phyloP scores from a whole-genome alignment of 2,888 invertebrate species.

The Rhingia campestris region DNA sequence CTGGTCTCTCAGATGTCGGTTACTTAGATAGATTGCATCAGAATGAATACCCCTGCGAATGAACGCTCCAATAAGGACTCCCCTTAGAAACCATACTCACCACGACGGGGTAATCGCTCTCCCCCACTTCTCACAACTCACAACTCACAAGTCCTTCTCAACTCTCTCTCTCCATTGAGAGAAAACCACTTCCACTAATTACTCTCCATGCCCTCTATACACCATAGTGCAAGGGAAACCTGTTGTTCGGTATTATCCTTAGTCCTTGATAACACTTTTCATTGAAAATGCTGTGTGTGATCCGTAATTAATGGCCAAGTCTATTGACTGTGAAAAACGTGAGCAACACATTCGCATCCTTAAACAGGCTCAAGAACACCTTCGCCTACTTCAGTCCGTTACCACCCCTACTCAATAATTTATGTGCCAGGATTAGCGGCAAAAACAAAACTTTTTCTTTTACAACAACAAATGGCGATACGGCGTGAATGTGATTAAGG shows the following conservation, averaged over 20 bases:
- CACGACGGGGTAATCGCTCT: slow-evolving; percentile 12
- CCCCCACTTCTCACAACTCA: slow-evolving; percentile 3
- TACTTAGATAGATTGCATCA: no score
- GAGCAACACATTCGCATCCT: slow-evolving; percentile 21
- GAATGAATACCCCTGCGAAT: no score
- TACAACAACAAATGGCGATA: slow-evolving; percentile 42
- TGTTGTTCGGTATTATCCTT: slow-evolving; percentile 31
- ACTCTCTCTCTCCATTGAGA: neutral
- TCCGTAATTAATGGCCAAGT: slow-evolving; percentile 38
- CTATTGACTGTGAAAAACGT: slow-evolving; percentile 56
- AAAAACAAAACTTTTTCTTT: slow-evolving; percentile 37
- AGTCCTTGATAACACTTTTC: slow-evolving; percentile 28
- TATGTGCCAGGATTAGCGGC: slow-evolving; percentile 53
- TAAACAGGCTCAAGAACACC: slow-evolving; percentile 1
- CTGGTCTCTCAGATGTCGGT: no score
- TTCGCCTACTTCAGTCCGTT: slow-evolving; percentile 5
- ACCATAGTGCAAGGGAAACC: slow-evolving; percentile 17
- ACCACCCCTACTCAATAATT: slow-evolving; percentile 45
- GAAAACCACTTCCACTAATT: slow-evolving; percentile 22
- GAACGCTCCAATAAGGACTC: no score
- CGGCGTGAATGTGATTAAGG: slow-evolving; percentile 64
- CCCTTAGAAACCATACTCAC: neutral
- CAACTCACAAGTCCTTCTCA: neutral
- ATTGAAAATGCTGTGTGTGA: slow-evolving; percentile 9
- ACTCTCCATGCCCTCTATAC: no score